A percentile compares a stretch with the other conserved stretches of the same genome.
phyloP scores from a whole-genome alignment of 2,797 vertebrate species.

The Syndactyla subalaris region DNA sequence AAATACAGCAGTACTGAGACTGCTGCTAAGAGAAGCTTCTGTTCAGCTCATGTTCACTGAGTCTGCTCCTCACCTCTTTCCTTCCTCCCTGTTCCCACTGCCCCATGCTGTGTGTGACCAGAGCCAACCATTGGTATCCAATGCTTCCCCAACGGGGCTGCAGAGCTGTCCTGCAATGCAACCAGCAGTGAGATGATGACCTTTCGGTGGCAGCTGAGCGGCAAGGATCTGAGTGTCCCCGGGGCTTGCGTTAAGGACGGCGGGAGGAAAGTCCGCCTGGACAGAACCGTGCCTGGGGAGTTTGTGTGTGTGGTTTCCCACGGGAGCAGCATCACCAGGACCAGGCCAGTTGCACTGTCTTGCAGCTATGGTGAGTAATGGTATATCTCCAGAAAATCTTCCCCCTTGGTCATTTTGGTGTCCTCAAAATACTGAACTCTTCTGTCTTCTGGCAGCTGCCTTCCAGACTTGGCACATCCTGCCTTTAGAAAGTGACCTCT shows the following conservation, averaged over 20 bases:
- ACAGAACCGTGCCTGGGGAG: slow-evolving; percentile 10
- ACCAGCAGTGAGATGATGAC: neutral
- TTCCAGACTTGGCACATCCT: neutral
- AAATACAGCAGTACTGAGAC: neutral
- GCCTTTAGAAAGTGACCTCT: neutral
- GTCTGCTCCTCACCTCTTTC: neutral
- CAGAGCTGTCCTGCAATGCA: slow-evolving; percentile 18
- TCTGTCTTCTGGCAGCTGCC: neutral
- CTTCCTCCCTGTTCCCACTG: neutral
- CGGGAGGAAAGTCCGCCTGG: slow-evolving; percentile 54
- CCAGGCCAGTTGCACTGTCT: slow-evolving; percentile 4
- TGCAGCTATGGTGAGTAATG: slow-evolving; percentile 42
- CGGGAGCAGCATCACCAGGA: neutral
- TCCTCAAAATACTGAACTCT: neutral
- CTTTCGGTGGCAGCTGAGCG: slow-evolving; percentile 52
- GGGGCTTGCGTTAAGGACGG: slow-evolving; percentile 47
- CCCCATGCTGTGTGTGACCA: neutral
- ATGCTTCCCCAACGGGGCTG: slow-evolving; percentile 47
- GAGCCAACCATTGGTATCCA: slow-evolving; percentile 3
- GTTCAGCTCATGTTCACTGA: neutral
- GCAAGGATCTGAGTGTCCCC: accelerated
- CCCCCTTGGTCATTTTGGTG: neutral
- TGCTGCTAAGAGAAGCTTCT: neutral
- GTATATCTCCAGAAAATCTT: neutral
- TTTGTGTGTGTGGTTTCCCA: slow-evolving; percentile 27